Conservation (phyloP, 2,888 invertebrate genomes). For the Oeneis ivallda region DNA sequence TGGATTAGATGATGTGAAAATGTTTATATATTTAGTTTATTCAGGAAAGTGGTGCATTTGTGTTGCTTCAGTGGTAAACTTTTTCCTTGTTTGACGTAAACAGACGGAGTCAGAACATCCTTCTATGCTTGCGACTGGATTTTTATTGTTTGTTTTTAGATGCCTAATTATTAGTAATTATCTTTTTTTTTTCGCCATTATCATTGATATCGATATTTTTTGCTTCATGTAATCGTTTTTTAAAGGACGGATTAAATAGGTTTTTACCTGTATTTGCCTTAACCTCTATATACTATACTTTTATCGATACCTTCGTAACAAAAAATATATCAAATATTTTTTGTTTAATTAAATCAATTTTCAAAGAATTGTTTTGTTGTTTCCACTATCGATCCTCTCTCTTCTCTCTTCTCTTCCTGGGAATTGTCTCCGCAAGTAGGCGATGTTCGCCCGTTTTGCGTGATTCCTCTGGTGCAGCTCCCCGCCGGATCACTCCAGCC, state of each 20-base stretch:
- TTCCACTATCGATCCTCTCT: background rate
- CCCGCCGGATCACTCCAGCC: too few species aligned
- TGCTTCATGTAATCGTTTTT: background rate
- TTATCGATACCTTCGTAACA: background rate
- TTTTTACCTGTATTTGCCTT: too few species aligned
- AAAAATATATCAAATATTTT: background rate
- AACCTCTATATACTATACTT: background rate
- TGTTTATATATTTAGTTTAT: too few species aligned
- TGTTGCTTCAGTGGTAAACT: background rate
- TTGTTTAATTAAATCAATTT: background rate
- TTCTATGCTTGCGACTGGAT: background rate
- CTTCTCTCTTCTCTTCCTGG: too few species aligned
- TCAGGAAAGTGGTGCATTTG: too few species aligned
- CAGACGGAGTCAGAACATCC: background rate
- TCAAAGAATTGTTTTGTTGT: background rate
- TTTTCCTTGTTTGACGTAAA: background rate
- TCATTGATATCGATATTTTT: background rate
- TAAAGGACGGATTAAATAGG: too few species aligned
- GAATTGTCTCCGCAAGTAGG: too few species aligned
- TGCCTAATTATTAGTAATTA: background rate
- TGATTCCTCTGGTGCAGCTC: too few species aligned
- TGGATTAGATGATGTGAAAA: too few species aligned
- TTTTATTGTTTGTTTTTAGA: background rate
- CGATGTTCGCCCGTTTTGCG: too few species aligned
- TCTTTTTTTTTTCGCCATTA: background rate